phyloP scores from a whole-genome alignment of 2,113 vertebrate species.

The Lonchura striata region DNA sequence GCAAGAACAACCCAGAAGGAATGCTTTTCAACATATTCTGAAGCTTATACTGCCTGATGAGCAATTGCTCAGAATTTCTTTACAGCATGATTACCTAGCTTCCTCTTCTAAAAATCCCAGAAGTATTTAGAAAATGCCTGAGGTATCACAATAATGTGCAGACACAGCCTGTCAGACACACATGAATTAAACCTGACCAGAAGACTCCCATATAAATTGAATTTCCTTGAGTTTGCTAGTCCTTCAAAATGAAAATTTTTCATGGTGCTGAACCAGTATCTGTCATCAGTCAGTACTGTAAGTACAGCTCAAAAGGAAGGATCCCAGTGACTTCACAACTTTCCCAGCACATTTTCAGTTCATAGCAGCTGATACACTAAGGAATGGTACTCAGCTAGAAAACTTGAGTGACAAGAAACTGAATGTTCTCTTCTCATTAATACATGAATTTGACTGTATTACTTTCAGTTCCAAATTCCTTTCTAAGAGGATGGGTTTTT shows the following conservation, averaged over 20 bases:
- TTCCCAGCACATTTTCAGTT: neutral
- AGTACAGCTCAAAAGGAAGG: neutral
- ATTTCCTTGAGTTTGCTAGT: neutral
- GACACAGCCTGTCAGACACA: neutral
- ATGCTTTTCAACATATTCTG: neutral
- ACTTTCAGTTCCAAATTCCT: neutral
- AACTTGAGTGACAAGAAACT: neutral
- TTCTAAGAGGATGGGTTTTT: neutral
- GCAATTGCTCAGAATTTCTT: neutral
- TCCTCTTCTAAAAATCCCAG: neutral
- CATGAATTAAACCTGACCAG: neutral
- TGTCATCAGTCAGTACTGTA: neutral
- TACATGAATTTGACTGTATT: neutral
- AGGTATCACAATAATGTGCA: neutral
- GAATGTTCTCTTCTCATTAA: neutral
- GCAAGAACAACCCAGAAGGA: neutral
- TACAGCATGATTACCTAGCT: neutral
- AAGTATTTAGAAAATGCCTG: neutral
- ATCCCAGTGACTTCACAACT: neutral
- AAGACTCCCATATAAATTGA: neutral
- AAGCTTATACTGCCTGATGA: neutral
- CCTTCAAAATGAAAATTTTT: neutral
- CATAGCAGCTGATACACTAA: neutral
- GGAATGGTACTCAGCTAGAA: neutral
- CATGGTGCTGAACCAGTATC: neutral